phyloP scores from a whole-genome alignment of 2,113 vertebrate genomes.

The Micronycteris hirsuta region DNA sequence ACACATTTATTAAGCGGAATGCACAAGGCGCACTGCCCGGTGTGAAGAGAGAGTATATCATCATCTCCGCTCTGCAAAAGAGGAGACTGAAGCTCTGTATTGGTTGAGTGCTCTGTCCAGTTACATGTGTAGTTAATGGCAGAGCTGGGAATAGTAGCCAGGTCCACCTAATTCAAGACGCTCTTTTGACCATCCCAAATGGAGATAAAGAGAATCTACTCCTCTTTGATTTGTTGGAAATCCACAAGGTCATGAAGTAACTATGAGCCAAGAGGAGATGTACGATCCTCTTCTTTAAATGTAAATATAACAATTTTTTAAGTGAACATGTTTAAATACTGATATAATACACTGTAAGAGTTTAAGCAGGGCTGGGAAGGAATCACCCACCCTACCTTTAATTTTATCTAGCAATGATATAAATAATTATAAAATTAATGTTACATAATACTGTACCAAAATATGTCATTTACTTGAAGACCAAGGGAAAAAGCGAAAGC shows the following conservation, averaged over 20 bases:
- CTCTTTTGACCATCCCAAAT: not conserved
- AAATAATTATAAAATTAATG: constrained; percentile 7
- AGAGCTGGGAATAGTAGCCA: not conserved
- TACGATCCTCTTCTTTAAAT: not conserved
- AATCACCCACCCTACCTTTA: not conserved
- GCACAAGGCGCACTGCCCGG: not conserved
- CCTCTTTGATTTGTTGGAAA: not conserved
- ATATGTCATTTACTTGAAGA: not conserved
- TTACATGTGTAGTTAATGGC: not conserved
- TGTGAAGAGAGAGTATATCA: not conserved
- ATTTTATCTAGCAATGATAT: not conserved
- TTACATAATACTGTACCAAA: not conserved
- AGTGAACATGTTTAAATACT: not conserved
- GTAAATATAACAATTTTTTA: not conserved
- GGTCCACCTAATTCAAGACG: not conserved
- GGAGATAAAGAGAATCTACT: not conserved
- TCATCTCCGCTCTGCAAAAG: not conserved
- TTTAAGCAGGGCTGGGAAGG: not conserved
- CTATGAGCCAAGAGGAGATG: not conserved
- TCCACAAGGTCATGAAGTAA: not conserved
- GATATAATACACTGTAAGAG: not conserved
- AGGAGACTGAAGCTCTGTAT: not conserved
- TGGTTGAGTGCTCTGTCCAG: not conserved
- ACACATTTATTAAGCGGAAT: not conserved
- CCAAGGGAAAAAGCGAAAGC: constrained; percentile 26